Conservation (phyloP, 2,888 invertebrate species). For the Philereme transversata region DNA sequence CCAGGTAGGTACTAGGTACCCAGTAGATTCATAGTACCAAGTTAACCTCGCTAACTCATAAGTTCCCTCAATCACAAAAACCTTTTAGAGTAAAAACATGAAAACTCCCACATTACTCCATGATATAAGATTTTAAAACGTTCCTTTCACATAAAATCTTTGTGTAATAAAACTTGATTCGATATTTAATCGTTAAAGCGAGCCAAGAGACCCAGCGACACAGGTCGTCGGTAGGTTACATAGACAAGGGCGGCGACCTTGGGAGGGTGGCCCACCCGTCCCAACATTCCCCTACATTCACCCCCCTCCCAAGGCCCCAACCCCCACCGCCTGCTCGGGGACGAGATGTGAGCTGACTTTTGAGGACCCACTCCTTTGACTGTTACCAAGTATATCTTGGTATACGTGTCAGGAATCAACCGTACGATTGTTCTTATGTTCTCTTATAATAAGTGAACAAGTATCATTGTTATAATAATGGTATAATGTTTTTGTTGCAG, state of each 20-base stretch:
- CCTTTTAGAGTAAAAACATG: constrained; percentile 16
- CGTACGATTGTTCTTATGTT: constrained; percentile 24
- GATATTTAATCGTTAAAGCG: constrained; percentile 67
- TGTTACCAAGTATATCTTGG: constrained; percentile 47
- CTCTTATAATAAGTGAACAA: neutral
- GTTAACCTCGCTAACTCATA: constrained; percentile 4
- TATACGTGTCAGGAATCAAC: constrained; percentile 33
- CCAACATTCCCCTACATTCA: constrained; percentile 40
- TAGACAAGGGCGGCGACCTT: constrained; percentile 80
- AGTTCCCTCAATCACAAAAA: constrained; percentile 14
- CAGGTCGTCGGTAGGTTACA: constrained; percentile 72
- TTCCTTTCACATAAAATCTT: constrained; percentile 30
- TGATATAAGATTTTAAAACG: constrained; percentile 26
- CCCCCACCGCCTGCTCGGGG: constrained; percentile 41
- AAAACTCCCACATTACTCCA: constrained; percentile 11
- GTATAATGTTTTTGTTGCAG: constrained; percentile 42
- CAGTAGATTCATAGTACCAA: too few relatives aligned
- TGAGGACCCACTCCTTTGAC: constrained; percentile 65
- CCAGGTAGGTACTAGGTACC: too few relatives aligned
- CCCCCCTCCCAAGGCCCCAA: constrained; percentile 6
- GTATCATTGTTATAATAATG: too few relatives aligned
- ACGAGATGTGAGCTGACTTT: constrained; percentile 72
- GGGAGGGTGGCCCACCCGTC: constrained; percentile 47
- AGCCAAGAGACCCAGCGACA: constrained; percentile 62
- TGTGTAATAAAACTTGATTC: constrained; percentile 43